Base-by-base conservation (phyloP, 2,888 invertebrate genomes). In the Malthinus flaveolus region DNA sequence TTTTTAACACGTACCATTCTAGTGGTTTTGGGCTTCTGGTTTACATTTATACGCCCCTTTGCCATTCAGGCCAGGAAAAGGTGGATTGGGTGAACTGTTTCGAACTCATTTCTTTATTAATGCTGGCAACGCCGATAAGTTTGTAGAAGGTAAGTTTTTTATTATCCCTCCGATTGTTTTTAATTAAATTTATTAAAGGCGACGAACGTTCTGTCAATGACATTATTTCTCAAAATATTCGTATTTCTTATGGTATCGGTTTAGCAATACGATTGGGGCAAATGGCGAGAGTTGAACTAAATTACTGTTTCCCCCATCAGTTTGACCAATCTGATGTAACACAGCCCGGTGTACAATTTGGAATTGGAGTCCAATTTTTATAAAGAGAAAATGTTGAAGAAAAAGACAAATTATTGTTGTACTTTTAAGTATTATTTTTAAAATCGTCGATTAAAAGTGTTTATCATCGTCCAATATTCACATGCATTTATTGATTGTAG, bases 251-350 rank as follows among this genome's bases (percentile, higher is more conserved):
- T 69, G 98, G 99, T 32, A 78, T 88, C 52, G 97, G 97, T 10
- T 76, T 97, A 50, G 93, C 91, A 9, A 82, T 97, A 73, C 86
- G 91, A 63, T 80, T 98, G 56, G 95, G 88, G 66, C 84, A 91
- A 65, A 82, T 89, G 62, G 96, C 95, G n/a, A 84, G 97, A 56
- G 83, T 98, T 52, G 98, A 99, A 83, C 84, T 99, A 51, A 98
- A 97, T 83, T 95, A 97, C 81, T 91, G 93, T 77, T 79, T 91
- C 72, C 97, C 97, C 37, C 65, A 73, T 47, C 70, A 91, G 52
- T 79, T 81, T 45, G 85, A 84, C 62, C 82, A 84, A 65, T 86
- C 83, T 9, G 95, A 95, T 79, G 81, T 78, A 67, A 68, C 83
- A 52, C 80, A 84, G 49, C 84, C 85, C 62, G 92, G 92, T 39